These are phyloP conservation scores for Lordiphosa fenestrarum DNA, from an alignment of 2,888 invertebrate species.

Conservation along the genomic window DNA sequence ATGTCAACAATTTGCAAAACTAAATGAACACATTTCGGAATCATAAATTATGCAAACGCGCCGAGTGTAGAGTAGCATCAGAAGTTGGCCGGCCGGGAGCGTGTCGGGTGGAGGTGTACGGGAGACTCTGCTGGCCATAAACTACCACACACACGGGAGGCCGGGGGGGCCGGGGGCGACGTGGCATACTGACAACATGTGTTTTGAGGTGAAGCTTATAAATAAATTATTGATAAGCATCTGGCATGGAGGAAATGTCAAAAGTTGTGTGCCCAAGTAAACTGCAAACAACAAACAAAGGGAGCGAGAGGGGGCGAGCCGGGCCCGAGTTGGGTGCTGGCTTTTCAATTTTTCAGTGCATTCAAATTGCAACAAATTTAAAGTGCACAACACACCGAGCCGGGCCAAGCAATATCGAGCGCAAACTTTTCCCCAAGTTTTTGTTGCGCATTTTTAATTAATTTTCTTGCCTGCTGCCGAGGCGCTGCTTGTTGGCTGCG, in stretches of 20 bases:
- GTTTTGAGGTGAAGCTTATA: constrained; percentile 74
- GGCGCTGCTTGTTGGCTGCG: constrained; percentile 2
- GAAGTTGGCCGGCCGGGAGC: constrained; percentile 1
- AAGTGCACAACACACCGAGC: constrained; percentile 37
- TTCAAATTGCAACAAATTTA: constrained; percentile 42
- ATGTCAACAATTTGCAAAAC: constrained; percentile 75
- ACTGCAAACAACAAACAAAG: constrained; percentile 41
- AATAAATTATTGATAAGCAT: constrained; percentile 75
- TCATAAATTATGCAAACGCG: constrained; percentile 69
- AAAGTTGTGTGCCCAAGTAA: constrained; percentile 68
- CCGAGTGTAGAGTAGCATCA: constrained; percentile 29
- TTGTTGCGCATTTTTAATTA: constrained; percentile 47
- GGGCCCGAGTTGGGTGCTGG: constrained; percentile 12
- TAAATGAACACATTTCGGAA: constrained; percentile 73
- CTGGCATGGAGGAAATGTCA: constrained; percentile 64
- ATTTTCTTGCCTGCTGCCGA: constrained; percentile 31
- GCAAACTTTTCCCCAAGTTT: constrained; percentile 31
- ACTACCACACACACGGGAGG: constrained; percentile 22
- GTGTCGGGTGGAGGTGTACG: constrained; percentile 37
- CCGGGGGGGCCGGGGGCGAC: constrained; percentile 33
- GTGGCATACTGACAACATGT: constrained; percentile 68
- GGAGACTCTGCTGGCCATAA: constrained; percentile 40
- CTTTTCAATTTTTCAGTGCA: constrained; percentile 57
- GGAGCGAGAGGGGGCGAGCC: constrained; percentile 8
- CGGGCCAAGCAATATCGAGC: constrained; percentile 12